Base-by-base conservation (phyloP, 2,113 vertebrate genomes). In the Brevimyrus niger region DNA sequence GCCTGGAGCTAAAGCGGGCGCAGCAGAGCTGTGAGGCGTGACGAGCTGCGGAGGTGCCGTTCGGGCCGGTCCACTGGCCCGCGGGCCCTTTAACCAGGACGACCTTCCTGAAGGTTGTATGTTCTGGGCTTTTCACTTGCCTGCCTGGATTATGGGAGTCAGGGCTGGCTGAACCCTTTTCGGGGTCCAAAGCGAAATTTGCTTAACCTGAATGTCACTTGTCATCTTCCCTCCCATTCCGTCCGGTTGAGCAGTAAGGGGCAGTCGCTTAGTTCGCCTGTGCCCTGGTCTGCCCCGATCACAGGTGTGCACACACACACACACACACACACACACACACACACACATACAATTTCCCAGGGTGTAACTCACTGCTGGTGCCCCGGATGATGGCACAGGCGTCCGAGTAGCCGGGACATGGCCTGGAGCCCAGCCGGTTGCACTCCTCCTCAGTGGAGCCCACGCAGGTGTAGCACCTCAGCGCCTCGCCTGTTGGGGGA, bases 381-480 rank as follows among this genome's bases (percentile, higher is more conserved):
- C 97, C 97, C 89, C 94, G 94, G 51, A 97, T 96, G 90, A 96
- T 89, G 1, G 96, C 94, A 6, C 97, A 98, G 0, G 97, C 97
- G n/a, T 98, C 97, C 0, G 97, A 97, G 65, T 95, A 95, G 91
- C 94, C 95, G 1, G 97, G 97, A 23, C 97, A 98, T 2, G 94
- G 92, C 92, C 97, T 97, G 44, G 96, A 94, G 19, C 97, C 97
- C 92, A 98, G 97, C 1, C 93, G 96, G 95, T 97, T 98, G 92
- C 97, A 98, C 92, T 97, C 96, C 0, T 97, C 95, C 51, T 98
- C 97, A 65, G 94, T 97, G 61, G 96, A 96, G 46, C 96, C 97
- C 93, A 97, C 97, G 23, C 97, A 98, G 87, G 96, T 97, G 88
- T 96, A 97, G 94, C 97, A 98, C 69, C 92, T 94, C 89, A 98